phyloP scores from a whole-genome alignment of 1,140 invertebrate genomes.

The Drosophila repletoides region DNA sequence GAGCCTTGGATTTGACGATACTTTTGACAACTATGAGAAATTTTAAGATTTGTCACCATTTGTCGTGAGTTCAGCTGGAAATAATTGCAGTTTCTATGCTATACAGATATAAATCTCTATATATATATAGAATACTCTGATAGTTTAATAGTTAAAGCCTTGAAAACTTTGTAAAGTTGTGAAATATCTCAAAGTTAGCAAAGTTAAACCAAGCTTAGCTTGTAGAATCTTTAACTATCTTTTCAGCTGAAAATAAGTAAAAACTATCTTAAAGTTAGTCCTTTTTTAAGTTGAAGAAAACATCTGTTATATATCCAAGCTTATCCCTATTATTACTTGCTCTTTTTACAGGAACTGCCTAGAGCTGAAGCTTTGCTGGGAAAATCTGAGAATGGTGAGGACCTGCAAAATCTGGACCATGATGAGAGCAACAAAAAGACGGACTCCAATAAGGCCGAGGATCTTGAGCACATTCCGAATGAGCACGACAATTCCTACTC shows the following conservation, averaged over 20 bases:
- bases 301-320: too few species aligned
- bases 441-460: constrained; percentile 43
- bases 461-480: constrained; percentile 29
- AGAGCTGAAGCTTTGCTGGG: constrained; percentile 79
- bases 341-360: constrained; percentile 68
- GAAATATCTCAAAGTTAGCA: too few species aligned
- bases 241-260: neutral
- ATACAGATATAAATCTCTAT: too few species aligned
- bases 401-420: constrained; percentile 69
- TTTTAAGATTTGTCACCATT: too few species aligned
- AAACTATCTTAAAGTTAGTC: neutral
- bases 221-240: too few species aligned
- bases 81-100: too few species aligned
- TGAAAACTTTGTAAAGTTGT: constrained; percentile 1
- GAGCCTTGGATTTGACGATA: constrained; percentile 20
- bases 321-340: neutral
- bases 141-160: constrained; percentile 4
- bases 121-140: too few species aligned
- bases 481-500: constrained; percentile 75
- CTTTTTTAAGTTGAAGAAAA: too few species aligned
- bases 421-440: constrained; percentile 57
- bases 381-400: constrained; percentile 60
- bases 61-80: too few species aligned
- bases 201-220: too few species aligned
- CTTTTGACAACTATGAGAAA: constrained; percentile 11